Conservation (phyloP, 2,888 invertebrate genomes). For the Eupithecia inturbata region DNA sequence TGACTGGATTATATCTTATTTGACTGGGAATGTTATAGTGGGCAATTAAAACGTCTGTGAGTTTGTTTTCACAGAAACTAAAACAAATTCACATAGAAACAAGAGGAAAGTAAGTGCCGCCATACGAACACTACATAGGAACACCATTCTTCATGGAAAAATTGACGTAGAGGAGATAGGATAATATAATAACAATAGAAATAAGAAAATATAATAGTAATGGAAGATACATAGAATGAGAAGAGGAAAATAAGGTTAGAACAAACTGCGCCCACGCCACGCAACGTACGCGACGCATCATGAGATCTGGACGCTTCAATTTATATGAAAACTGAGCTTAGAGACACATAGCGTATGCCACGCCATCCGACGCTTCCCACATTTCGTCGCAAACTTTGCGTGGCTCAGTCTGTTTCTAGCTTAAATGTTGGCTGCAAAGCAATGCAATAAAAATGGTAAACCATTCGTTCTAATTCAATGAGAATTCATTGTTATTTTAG, state of each 20-base stretch:
- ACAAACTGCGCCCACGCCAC: neutral
- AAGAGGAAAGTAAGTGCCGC: neutral
- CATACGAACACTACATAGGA: neutral
- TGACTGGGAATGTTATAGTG: neutral
- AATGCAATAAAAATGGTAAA: neutral
- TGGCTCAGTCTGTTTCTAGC: neutral
- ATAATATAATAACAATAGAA: neutral
- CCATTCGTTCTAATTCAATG: neutral
- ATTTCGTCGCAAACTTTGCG: too few relatives aligned
- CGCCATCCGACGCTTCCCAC: too few relatives aligned
- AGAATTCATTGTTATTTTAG: too few relatives aligned
- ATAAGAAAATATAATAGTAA: neutral
- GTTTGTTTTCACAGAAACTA: too few relatives aligned
- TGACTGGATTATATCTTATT: neutral
- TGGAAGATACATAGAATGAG: neutral
- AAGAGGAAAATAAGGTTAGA: neutral
- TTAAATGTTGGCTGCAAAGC: neutral
- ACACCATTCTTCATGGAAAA: neutral
- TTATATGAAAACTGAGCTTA: neutral
- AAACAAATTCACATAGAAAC: neutral
- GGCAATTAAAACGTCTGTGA: neutral
- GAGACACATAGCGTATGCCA: neutral
- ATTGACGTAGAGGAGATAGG: neutral
- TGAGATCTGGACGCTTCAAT: neutral
- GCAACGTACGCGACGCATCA: neutral